Evolutionary conservation across 1,140 invertebrate genomes (phyloP), one percentile per base, ranked within the genome.

Genomic region (Ganaspis sp.): DNA sequence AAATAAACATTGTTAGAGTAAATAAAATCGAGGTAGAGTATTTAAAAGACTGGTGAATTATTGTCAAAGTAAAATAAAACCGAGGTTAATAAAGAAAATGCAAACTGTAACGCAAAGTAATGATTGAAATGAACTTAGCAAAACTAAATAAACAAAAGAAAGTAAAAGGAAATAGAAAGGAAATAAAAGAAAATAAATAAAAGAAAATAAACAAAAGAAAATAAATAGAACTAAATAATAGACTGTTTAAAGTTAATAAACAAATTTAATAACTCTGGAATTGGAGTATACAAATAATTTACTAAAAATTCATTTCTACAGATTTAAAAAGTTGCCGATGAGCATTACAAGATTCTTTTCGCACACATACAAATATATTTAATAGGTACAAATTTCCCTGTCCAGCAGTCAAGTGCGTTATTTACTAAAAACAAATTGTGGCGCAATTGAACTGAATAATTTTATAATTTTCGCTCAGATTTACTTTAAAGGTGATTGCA

Each of bases 391-490:
- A 49, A 49, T 49, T 1, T 8, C 15, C 15, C 19, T 17, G 1
- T 17, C n/a, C 45, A 49, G 45, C n/a, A n/a, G 4, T n/a, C 1
- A 17, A 9, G 45, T 49, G 45, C 8, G 45, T 49, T 49, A 17
- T 40, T 34, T 8, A 75, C 0, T 19, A 71, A 37, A 37, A 34
- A 73, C 5, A 45, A 21, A 19, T 23, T 71, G 0, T 23, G n/a
- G 37, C 17, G 37, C 49, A 19, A 19, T 19, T 23, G 21, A 12
- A 15, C 15, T 69, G 21, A 12, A 71, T 40, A 45, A 71, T 42
- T 71, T 23, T 37, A 78, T 70, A 78, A 71, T 74, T 72, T 58
- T 71, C 17, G 49, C 45, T 11, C 9, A 8, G 29, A 58, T 40
- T 19, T 26, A 26, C 19, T 8, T 29, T 8, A 72, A 72, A 21